Evolutionary conservation across 2,113 vertebrate genomes (phyloP), one percentile per base, ranked within the genome.

Genomic region (Neodon shergylaensis): DNA sequence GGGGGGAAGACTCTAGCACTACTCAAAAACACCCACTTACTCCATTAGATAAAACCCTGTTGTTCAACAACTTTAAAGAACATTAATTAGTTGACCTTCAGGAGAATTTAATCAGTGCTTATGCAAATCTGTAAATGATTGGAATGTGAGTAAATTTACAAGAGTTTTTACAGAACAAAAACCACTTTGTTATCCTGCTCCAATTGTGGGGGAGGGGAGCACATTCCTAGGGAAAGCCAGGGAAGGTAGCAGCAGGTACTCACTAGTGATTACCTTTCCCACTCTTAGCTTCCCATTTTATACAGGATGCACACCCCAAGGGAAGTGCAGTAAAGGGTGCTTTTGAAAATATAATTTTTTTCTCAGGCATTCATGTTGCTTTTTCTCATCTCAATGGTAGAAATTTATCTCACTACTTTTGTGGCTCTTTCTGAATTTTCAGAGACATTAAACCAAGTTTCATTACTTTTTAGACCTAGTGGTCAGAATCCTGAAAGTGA

Each of bases 251-350:
- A 36, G 58, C 6, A 58, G 58, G 19, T 83, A 11, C 10, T 63
- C 22, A 16, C 13, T 36, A 26, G 73, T 21, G 16, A 44, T 17
- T 16, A 22, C 3, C 44, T 63, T 52, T 3, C 31, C 28, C 19
- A 22, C 17, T 2, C 17, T 14, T 63, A 44, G 52, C 16, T 4
- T 47, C 78, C 8, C 39, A 42, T 24, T 65, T 65, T 49, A 21
- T 9, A 0, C 28, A 31, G 11, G 1, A 3, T 3, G 14, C 5
- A 68, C 2, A 26, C 42, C 3, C 47, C 0, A 16, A 16, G 28
- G 17, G 14, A n/a, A 39, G 1, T 7, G 19, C 12, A 44, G 66
- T 7, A 42, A 73, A 44, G 74, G n/a, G 9, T 8, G 26, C 19
- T 68, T 66, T 39, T 13, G 5, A 3, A 70, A 68, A 31, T 54